Evolutionary conservation across 2,888 invertebrate genomes (phyloP).

Genomic region (Noctua pronuba): DNA sequence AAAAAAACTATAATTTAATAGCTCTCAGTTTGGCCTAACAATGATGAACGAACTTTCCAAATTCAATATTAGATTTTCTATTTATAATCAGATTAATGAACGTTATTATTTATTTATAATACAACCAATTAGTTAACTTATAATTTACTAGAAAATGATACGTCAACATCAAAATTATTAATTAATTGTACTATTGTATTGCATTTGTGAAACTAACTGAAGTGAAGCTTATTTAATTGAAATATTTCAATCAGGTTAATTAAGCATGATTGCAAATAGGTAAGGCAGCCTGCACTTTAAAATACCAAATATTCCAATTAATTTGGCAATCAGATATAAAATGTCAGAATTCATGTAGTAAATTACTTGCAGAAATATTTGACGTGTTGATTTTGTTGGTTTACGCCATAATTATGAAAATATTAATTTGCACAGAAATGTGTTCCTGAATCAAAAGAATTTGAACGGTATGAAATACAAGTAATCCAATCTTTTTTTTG

Average conservation of each 20-base stretch:
- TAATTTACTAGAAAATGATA: neutral
- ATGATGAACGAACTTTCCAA: neutral
- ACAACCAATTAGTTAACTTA: neutral
- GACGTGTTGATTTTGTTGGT: neutral
- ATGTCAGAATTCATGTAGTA: neutral
- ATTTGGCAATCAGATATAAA: neutral
- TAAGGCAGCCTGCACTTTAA: neutral
- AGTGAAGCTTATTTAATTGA: slow-evolving; percentile 7
- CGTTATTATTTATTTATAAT: neutral
- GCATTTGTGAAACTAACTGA: neutral
- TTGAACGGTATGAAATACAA: neutral
- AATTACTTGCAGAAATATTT: neutral
- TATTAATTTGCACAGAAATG: neutral
- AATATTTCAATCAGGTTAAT: neutral
- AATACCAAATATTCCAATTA: neutral
- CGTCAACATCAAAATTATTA: neutral
- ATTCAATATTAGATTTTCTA: neutral
- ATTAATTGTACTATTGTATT: neutral
- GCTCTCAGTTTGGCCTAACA: neutral
- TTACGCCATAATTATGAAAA: neutral
- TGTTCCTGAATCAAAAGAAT: neutral
- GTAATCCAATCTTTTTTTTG: neutral
- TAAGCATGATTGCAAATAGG: neutral
- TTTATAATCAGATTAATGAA: neutral
- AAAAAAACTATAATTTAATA: neutral